These are phyloP conservation scores for Rhodinocichla rosea DNA, from an alignment of 2,113 vertebrate species.

Conservation along the genomic window DNA sequence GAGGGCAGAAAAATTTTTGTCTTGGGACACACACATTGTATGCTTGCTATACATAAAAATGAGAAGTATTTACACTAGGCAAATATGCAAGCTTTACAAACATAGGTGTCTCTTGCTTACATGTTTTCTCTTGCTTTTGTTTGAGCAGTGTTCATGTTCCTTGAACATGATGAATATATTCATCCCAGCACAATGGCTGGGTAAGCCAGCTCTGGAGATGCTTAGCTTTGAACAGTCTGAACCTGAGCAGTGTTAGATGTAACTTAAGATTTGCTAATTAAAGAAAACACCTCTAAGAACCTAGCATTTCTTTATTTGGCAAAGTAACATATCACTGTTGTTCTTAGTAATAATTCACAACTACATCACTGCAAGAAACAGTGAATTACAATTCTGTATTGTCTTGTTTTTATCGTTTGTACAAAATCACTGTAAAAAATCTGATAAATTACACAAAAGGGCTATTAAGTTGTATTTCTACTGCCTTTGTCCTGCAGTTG, in stretches of 20 bases:
- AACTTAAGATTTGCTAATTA: not conserved
- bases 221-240: not conserved
- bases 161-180: not conserved
- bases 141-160: not conserved
- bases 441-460: not conserved
- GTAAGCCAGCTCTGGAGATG: not conserved
- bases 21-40: slow-evolving; percentile 22
- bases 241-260: not conserved
- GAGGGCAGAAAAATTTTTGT: slow-evolving; percentile 38
- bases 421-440: not conserved
- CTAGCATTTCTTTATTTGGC: not conserved
- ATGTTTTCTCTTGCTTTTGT: not conserved
- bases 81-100: not conserved
- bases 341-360: not conserved
- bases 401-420: not conserved
- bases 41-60: not conserved
- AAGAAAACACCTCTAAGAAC: not conserved
- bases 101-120: not conserved
- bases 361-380: not conserved
- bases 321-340: not conserved
- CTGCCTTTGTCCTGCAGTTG: not conserved
- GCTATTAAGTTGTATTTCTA: not conserved
- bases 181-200: not conserved
- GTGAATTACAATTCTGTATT: not conserved
- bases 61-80: not conserved